Evolutionary conservation across 2,888 invertebrate species (phyloP).

Genomic region (Coremacera marginata): DNA sequence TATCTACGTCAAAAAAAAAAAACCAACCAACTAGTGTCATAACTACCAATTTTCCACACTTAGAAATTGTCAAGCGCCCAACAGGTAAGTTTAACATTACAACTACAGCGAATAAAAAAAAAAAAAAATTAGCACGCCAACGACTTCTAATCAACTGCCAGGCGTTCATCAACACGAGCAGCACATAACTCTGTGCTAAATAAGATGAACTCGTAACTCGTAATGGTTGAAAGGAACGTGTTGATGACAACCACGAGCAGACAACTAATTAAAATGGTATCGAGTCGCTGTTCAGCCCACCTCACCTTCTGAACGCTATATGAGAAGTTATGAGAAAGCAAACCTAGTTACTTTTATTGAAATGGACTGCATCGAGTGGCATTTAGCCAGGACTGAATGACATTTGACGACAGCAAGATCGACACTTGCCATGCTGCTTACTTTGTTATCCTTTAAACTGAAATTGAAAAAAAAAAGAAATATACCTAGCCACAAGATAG

Average conservation of each 20-base stretch:
- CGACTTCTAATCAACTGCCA: not conserved
- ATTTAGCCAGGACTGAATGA: no score
- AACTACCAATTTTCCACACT: not conserved
- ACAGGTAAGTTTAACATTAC: not conserved
- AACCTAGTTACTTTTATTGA: no score
- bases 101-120: not conserved
- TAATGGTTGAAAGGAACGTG: slow-evolving; percentile 3
- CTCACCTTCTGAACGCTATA: no score
- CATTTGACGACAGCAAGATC: no score
- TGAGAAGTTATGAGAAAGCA: no score
- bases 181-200: not conserved
- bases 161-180: not conserved
- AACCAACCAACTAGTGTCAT: slow-evolving; percentile 9
- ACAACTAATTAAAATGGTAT: slow-evolving; percentile 22
- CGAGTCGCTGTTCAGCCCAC: no score
- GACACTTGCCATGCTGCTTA: no score
- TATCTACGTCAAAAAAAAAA: not conserved
- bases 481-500: not conserved
- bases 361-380: no score
- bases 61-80: not conserved
- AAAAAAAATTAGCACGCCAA: not conserved
- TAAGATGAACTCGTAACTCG: not conserved
- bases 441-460: no score
- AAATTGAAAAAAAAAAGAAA: no score
- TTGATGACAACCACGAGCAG: not conserved